Conservation (phyloP, 1,140 invertebrate genomes). For the Leptinotarsa lineolata region DNA sequence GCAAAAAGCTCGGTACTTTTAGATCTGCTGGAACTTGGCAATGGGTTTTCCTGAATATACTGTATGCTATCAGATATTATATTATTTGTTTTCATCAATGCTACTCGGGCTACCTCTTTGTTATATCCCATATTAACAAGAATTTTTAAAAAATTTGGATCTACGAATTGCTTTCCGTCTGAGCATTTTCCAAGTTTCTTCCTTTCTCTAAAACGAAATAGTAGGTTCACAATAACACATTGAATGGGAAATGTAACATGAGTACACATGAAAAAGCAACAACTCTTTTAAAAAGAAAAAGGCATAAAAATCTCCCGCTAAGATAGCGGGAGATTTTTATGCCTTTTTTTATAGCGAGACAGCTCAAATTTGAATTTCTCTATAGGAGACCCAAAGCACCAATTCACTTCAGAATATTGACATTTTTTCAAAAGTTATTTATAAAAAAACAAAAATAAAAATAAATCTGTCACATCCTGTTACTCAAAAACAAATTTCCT, state of each 20-base stretch:
- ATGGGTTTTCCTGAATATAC: conserved; percentile 65
- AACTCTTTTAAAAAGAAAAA: too few relatives aligned
- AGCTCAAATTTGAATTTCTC: too few relatives aligned
- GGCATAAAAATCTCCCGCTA: too few relatives aligned
- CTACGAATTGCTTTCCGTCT: conserved; percentile 61
- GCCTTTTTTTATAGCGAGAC: too few relatives aligned
- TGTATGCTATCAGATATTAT: conserved; percentile 68
- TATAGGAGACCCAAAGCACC: too few relatives aligned
- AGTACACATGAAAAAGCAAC: too few relatives aligned
- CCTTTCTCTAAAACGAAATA: conserved; percentile 51
- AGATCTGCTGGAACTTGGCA: conserved; percentile 50
- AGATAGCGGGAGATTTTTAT: too few relatives aligned
- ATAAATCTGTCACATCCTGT: too few relatives aligned
- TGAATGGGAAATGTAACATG: background rate
- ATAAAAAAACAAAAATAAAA: too few relatives aligned
- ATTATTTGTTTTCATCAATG: conserved; percentile 70
- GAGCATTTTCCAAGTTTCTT: conserved; percentile 57
- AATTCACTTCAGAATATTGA: too few relatives aligned
- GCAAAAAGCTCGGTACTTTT: conserved; percentile 52
- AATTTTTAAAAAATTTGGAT: conserved; percentile 61
- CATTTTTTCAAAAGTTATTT: too few relatives aligned
- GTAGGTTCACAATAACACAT: background rate
- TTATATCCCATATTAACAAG: conserved; percentile 71
- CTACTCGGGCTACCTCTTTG: conserved; percentile 60
- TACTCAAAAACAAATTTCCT: too few relatives aligned